A percentile compares a stretch with the other conserved stretches of the same genome.
phyloP scores from a whole-genome alignment of 2,797 vertebrate genomes.

The Zenarchopterus dispar region DNA sequence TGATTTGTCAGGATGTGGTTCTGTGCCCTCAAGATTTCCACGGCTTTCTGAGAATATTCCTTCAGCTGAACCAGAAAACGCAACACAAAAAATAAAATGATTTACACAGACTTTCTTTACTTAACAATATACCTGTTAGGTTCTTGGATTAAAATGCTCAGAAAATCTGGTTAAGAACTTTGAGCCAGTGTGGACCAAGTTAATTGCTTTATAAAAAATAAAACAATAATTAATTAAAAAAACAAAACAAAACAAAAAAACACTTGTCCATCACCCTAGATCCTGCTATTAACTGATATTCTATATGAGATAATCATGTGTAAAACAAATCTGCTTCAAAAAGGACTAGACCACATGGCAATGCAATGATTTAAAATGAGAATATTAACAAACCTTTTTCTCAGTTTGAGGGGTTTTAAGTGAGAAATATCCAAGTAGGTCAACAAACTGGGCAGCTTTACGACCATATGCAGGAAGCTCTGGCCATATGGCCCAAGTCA shows the following conservation, averaged over 20 bases:
- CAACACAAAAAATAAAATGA: slow-evolving; percentile 2
- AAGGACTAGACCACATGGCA: too few relatives aligned
- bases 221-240: too few relatives aligned
- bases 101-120: slow-evolving; percentile 1
- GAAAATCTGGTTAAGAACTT: background rate
- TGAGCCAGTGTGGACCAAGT: background rate
- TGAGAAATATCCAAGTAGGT: slow-evolving; percentile 97
- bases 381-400: slow-evolving; percentile 87
- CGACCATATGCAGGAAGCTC: slow-evolving; percentile 98
- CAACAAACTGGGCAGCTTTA: slow-evolving; percentile 98
- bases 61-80: slow-evolving; percentile 87
- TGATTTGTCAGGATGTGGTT: slow-evolving; percentile 99
- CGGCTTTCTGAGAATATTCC: slow-evolving; percentile 98
- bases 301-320: too few relatives aligned
- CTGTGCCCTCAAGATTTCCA: slow-evolving; percentile 95
- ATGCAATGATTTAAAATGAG: background rate
- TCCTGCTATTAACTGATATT: too few relatives aligned
- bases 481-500: slow-evolving; percentile 99
- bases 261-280: background rate
- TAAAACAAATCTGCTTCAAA: background rate
- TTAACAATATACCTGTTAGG: background rate
- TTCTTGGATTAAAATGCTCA: background rate
- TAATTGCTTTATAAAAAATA: too few relatives aligned
- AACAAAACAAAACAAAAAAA: too few relatives aligned
- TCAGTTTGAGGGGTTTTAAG: slow-evolving; percentile 98